phyloP scores from a whole-genome alignment of 1,140 invertebrate genomes.

The Portunus trituberculatus region DNA sequence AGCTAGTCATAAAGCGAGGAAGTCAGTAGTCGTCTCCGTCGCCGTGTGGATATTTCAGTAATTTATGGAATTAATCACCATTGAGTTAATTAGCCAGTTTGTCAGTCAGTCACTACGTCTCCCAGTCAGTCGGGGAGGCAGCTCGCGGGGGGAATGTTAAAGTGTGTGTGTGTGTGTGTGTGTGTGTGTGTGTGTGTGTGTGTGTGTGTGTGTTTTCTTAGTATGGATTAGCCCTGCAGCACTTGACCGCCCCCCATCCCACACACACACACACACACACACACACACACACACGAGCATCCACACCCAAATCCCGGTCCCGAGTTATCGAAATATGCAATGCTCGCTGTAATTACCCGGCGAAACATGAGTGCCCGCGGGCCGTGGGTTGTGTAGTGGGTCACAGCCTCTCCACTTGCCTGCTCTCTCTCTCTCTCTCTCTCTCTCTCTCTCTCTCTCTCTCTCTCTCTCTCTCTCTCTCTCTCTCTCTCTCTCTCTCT shows the following conservation, averaged over 20 bases:
- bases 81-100: conserved; percentile 14
- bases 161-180: conserved; percentile 1
- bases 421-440: too few species aligned
- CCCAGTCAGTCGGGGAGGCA: neutral
- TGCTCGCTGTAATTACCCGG: neutral
- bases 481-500: too few species aligned
- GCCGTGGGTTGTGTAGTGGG: neutral
- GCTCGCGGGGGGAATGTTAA: neutral
- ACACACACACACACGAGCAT: too few species aligned
- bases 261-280: too few species aligned
- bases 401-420: neutral
- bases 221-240: too few species aligned
- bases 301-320: too few species aligned
- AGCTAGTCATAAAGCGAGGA: neutral
- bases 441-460: too few species aligned
- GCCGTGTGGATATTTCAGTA: conserved; percentile 1
- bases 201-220: too few species aligned
- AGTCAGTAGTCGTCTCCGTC: neutral
- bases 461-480: too few species aligned
- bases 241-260: too few species aligned
- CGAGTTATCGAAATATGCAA: neutral
- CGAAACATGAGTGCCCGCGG: neutral
- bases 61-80: conserved; percentile 24
- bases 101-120: conserved; percentile 1
- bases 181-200: neutral